Evolutionary conservation across 2,113 vertebrate species (phyloP).

Genomic region (Bothrops jararaca): DNA sequence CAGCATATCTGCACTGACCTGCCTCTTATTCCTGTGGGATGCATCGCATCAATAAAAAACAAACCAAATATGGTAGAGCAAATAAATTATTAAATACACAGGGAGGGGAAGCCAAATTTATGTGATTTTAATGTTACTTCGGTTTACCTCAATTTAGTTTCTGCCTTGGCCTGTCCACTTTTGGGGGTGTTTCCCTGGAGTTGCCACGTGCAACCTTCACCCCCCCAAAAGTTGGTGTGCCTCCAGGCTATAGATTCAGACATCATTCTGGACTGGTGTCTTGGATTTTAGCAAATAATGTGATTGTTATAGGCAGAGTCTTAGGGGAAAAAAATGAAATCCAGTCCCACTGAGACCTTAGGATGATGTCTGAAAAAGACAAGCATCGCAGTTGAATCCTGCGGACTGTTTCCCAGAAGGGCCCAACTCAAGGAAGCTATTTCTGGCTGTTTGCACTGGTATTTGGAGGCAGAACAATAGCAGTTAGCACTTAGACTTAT

Average conservation of each 20-base stretch:
- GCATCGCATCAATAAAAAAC: neutral
- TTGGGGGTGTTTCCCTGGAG: neutral
- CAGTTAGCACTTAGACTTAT: neutral
- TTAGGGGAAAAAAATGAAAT: neutral
- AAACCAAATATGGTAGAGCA: neutral
- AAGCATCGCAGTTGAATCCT: neutral
- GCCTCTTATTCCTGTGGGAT: neutral
- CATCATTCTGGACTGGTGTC: neutral
- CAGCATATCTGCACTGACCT: no score
- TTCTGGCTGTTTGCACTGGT: neutral
- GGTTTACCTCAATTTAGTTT: neutral
- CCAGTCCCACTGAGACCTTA: neutral
- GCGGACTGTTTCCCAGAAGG: neutral
- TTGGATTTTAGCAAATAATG: neutral
- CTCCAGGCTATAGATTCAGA: neutral
- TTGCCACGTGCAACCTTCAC: neutral
- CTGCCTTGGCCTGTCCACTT: neutral
- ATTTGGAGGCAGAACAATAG: neutral
- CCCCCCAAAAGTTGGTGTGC: neutral
- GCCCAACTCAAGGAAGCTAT: neutral
- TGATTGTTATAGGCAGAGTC: neutral
- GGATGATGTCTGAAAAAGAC: neutral
- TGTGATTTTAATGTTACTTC: neutral
- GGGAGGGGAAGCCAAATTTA: neutral
- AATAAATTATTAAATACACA: neutral